Percentiles rank a stretch among this genome's conserved stretches.
Evolutionary conservation across 2,113 vertebrate genomes (phyloP).

Genomic region (Platycercus adscitus): DNA sequence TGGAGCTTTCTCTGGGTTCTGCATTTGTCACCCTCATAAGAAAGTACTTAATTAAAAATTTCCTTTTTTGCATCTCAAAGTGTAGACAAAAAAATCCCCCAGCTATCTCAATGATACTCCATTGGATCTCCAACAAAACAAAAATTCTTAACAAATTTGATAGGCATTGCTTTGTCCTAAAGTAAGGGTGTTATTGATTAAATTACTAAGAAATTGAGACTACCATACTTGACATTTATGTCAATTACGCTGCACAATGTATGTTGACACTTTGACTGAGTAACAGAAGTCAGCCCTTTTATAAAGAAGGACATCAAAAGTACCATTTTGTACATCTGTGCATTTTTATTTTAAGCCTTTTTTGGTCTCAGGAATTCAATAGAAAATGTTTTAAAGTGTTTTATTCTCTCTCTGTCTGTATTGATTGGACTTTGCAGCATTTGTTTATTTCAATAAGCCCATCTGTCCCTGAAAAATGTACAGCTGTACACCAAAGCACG

Average conservation of each 20-base stretch:
- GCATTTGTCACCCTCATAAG: background rate
- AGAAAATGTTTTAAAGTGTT: conserved; percentile 48
- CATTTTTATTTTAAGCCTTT: conserved; percentile 59
- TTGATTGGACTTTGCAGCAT: conserved; percentile 58
- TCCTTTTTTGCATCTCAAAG: conserved; percentile 8
- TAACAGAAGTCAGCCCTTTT: conserved; percentile 50
- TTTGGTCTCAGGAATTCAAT: conserved; percentile 38
- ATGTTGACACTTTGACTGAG: conserved; percentile 44
- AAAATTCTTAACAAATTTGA: conserved; percentile 16
- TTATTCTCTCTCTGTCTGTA: conserved; percentile 26
- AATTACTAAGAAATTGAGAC: conserved; percentile 49
- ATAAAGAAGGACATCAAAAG: conserved; percentile 49
- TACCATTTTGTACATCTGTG: conserved; percentile 36
- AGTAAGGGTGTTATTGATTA: conserved; percentile 25
- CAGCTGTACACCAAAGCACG: conserved; percentile 31
- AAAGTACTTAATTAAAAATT: conserved; percentile 1
- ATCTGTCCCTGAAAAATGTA: conserved; percentile 57
- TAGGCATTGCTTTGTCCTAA: conserved; percentile 33
- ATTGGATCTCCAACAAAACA: conserved; percentile 9
- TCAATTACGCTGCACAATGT: conserved; percentile 34
- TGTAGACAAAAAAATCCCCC: background rate
- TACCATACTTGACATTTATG: conserved; percentile 45
- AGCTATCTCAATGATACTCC: background rate
- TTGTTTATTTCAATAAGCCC: conserved; percentile 65
- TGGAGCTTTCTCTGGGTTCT: background rate